A percentile compares a stretch with the other conserved stretches of the same genome.
These are phyloP conservation scores for Melanargia galathea DNA, from an alignment of 2,888 invertebrate species.

Conservation along the genomic window DNA sequence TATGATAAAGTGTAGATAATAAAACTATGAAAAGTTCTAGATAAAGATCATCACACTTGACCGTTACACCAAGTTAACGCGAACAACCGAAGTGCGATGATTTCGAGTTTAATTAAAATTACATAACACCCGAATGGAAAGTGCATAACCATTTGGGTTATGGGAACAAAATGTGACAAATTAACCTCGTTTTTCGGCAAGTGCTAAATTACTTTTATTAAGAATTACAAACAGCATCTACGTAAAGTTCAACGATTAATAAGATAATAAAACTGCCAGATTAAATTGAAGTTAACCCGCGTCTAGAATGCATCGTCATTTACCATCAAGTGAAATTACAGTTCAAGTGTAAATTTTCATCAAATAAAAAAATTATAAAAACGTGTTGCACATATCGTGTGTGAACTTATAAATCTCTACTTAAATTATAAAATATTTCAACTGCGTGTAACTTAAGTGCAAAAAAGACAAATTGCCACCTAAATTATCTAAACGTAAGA, in stretches of 20 bases:
- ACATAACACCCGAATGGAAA: slow-evolving; percentile 35
- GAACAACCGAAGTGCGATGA: slow-evolving; percentile 8
- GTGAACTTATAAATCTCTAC: background rate
- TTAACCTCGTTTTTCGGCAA: slow-evolving; percentile 24
- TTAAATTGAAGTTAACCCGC: too few relatives aligned
- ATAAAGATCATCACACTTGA: too few relatives aligned
- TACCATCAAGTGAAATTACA: too few relatives aligned
- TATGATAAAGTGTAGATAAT: too few relatives aligned
- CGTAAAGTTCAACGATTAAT: too few relatives aligned
- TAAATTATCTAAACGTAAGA: background rate
- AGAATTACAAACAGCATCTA: too few relatives aligned
- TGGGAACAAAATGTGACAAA: slow-evolving; percentile 27
- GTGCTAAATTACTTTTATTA: background rate
- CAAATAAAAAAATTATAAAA: too few relatives aligned
- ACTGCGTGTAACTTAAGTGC: background rate
- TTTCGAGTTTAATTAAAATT: slow-evolving; percentile 28
- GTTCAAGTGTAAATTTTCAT: too few relatives aligned
- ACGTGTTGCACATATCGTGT: too few relatives aligned
- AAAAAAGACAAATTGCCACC: background rate
- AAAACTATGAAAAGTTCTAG: too few relatives aligned
- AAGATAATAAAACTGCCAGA: too few relatives aligned
- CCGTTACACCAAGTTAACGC: background rate
- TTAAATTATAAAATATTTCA: background rate
- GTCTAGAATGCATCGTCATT: too few relatives aligned
- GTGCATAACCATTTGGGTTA: slow-evolving; percentile 27